A percentile compares a stretch with the other conserved stretches of the same genome.
These are phyloP conservation scores for Pseudois nayaur DNA, from an alignment of 2,113 vertebrate species.

Conservation along the genomic window DNA sequence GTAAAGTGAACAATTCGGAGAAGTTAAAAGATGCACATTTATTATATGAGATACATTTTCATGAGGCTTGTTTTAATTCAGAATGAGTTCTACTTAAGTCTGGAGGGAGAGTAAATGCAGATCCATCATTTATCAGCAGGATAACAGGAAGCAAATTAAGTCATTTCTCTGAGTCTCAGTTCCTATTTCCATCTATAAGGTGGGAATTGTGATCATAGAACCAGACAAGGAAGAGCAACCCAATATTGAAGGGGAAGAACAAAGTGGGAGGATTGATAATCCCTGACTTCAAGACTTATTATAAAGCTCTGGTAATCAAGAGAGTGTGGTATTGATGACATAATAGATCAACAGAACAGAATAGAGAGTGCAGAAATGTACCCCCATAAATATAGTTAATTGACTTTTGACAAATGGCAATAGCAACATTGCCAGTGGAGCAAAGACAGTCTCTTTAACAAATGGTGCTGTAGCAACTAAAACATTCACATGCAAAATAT, in stretches of 20 bases:
- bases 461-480: not conserved
- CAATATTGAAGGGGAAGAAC: not conserved
- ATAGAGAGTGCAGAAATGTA: not conserved
- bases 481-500: not conserved
- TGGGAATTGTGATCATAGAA: too few species aligned
- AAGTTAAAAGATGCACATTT: not conserved
- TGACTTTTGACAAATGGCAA: not conserved
- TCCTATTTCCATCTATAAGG: not conserved
- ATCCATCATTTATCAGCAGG: not conserved
- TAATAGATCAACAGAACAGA: not conserved
- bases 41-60: not conserved
- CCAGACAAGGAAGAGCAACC: not conserved
- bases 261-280: rapidly evolving
- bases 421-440: not conserved
- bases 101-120: not conserved
- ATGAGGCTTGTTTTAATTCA: not conserved
- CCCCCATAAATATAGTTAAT: not conserved
- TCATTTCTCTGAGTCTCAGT: not conserved
- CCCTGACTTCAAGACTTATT: not conserved
- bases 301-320: not conserved
- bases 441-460: not conserved
- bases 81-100: not conserved
- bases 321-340: not conserved
- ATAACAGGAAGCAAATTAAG: not conserved
- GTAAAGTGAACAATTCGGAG: not conserved